These are phyloP conservation scores for Dendroctonus valens DNA, from an alignment of 1,140 invertebrate species.

Conservation along the genomic window DNA sequence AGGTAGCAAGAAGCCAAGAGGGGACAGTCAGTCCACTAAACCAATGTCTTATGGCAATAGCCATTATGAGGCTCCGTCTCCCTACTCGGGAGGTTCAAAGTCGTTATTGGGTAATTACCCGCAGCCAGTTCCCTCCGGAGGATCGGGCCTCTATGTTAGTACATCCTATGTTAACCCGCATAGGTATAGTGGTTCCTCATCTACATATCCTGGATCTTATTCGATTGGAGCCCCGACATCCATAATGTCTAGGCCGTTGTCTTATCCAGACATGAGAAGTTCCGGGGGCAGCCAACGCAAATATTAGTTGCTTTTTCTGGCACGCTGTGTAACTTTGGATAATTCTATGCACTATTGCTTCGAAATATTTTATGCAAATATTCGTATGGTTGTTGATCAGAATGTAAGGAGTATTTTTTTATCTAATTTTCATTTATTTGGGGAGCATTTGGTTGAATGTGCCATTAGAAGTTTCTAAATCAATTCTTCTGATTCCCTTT, in stretches of 20 bases:
- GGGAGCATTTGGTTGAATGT: too few relatives aligned
- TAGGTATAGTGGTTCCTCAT: too few relatives aligned
- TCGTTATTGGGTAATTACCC: slow-evolving; percentile 6
- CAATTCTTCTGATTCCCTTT: too few relatives aligned
- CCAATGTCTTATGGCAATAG: slow-evolving; percentile 1
- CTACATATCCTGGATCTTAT: neutral
- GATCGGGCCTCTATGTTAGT: slow-evolving; percentile 1
- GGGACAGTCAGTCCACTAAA: neutral
- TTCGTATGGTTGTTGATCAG: too few relatives aligned
- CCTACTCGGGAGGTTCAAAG: neutral
- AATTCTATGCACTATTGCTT: too few relatives aligned
- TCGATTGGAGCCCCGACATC: neutral
- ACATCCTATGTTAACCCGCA: too few relatives aligned
- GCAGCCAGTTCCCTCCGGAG: neutral
- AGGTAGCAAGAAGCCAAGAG: neutral
- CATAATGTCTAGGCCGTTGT: slow-evolving; percentile 13
- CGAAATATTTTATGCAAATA: too few relatives aligned
- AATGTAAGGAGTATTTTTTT: too few relatives aligned
- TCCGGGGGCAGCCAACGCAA: slow-evolving; percentile 6
- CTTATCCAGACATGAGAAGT: slow-evolving; percentile 4
- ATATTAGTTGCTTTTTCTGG: slow-evolving; percentile 1
- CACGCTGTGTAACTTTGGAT: too few relatives aligned
- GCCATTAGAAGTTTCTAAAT: too few relatives aligned
- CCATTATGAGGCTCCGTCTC: neutral
- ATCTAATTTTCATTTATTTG: too few relatives aligned